Evolutionary conservation across 53 echinoderm and acorn worm species (phyloP).

Genomic region (Mesocentrotus franciscanus): DNA sequence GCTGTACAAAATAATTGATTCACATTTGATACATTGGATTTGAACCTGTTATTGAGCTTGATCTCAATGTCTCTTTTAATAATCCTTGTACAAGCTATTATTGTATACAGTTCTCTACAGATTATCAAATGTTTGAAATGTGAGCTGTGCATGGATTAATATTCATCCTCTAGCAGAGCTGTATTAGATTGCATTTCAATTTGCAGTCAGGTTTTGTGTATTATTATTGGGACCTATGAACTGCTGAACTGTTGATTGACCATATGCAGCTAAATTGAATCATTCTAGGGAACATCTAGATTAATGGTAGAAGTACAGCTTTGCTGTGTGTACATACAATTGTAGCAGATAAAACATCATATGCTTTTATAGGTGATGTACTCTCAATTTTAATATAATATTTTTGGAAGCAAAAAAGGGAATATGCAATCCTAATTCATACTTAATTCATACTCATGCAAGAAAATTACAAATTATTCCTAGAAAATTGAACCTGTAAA

Average conservation of each 20-base stretch:
- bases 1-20: neutral
- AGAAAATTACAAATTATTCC: too few relatives aligned
- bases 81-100: neutral
- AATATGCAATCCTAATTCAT: too few relatives aligned
- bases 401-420: too few relatives aligned
- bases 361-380: too few relatives aligned
- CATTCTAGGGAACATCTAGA: neutral
- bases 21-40: neutral
- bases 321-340: neutral
- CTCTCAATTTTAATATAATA: too few relatives aligned
- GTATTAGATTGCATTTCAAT: neutral
- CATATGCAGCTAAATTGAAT: neutral
- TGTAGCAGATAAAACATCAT: too few relatives aligned
- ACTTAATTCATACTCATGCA: too few relatives aligned
- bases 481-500: too few relatives aligned
- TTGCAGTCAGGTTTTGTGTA: neutral
- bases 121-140: neutral
- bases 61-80: neutral
- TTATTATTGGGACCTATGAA: neutral
- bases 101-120: neutral
- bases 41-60: neutral
- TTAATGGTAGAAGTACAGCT: neutral
- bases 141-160: neutral
- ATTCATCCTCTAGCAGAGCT: conserved; percentile 13
- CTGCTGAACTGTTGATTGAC: neutral